These are phyloP conservation scores for Tetheella fluctuosa DNA, from an alignment of 2,888 invertebrate genomes.

Conservation along the genomic window DNA sequence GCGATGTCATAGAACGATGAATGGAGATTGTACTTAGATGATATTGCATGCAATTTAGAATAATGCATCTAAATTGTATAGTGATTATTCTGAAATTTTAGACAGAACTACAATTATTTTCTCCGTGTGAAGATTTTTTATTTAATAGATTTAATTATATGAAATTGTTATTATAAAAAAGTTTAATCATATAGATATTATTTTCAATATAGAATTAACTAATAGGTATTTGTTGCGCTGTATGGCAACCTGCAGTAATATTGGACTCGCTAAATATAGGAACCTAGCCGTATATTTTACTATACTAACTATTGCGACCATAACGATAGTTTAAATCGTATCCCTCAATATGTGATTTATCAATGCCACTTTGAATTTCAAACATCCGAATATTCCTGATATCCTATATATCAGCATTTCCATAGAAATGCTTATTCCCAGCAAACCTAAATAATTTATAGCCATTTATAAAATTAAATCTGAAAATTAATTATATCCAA, in stretches of 20 bases:
- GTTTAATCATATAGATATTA: no score
- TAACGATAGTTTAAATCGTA: conserved; percentile 69
- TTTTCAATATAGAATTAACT: no score
- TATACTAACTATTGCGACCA: conserved; percentile 47
- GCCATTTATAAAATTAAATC: conserved; percentile 54
- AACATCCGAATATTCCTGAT: background rate
- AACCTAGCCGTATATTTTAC: conserved; percentile 23
- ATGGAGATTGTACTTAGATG: no score
- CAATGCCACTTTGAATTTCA: background rate
- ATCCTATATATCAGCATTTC: no score
- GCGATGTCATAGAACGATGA: no score
- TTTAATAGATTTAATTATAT: no score
- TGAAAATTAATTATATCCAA: conserved; percentile 64
- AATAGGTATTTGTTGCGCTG: background rate
- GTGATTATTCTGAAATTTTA: no score
- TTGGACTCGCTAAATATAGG: conserved; percentile 13
- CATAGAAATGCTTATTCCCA: background rate
- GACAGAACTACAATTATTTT: no score
- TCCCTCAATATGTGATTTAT: conserved; percentile 49
- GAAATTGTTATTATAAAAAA: no score
- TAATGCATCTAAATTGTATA: no score
- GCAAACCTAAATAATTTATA: conserved; percentile 30
- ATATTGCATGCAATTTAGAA: no score
- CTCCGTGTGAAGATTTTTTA: no score
- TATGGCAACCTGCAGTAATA: background rate